Conservation (phyloP, 2,113 vertebrate species). For the Dromiciops gliroides region DNA sequence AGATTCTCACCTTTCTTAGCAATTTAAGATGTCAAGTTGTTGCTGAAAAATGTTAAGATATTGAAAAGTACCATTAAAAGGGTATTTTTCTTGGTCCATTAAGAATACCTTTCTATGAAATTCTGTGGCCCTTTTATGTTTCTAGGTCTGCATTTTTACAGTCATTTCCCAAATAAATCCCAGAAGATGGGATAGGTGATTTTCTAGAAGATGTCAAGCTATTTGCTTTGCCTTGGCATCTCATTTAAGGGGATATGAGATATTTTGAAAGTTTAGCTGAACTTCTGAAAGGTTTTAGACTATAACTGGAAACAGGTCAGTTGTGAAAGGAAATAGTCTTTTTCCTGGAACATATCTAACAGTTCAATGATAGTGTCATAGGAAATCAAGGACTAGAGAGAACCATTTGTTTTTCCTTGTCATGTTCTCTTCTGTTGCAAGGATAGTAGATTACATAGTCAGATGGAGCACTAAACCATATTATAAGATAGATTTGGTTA, state of each 20-base stretch:
- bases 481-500: slow-evolving; percentile 19
- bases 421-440: slow-evolving; percentile 14
- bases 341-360: background rate
- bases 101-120: slow-evolving; percentile 72
- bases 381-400: slow-evolving; percentile 6
- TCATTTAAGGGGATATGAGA: slow-evolving; percentile 62
- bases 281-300: slow-evolving; percentile 46
- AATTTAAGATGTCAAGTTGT: slow-evolving; percentile 65
- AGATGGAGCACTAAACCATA: background rate
- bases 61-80: slow-evolving; percentile 57
- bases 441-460: background rate
- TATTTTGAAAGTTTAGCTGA: slow-evolving; percentile 56
- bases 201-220: slow-evolving; percentile 69
- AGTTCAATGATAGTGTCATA: background rate
- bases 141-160: slow-evolving; percentile 65
- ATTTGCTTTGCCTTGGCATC: slow-evolving; percentile 48
- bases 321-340: slow-evolving; percentile 49
- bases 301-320: slow-evolving; percentile 61
- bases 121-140: slow-evolving; percentile 62
- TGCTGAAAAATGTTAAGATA: slow-evolving; percentile 60
- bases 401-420: slow-evolving; percentile 6
- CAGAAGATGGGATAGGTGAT: slow-evolving; percentile 72
- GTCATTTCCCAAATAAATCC: slow-evolving; percentile 71
- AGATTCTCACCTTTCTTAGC: slow-evolving; percentile 61
- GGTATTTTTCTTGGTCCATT: slow-evolving; percentile 69